A percentile compares a stretch with the other conserved stretches of the same genome.
Evolutionary conservation across 2,888 invertebrate species (phyloP).

Genomic region (Deilephila porcellus): DNA sequence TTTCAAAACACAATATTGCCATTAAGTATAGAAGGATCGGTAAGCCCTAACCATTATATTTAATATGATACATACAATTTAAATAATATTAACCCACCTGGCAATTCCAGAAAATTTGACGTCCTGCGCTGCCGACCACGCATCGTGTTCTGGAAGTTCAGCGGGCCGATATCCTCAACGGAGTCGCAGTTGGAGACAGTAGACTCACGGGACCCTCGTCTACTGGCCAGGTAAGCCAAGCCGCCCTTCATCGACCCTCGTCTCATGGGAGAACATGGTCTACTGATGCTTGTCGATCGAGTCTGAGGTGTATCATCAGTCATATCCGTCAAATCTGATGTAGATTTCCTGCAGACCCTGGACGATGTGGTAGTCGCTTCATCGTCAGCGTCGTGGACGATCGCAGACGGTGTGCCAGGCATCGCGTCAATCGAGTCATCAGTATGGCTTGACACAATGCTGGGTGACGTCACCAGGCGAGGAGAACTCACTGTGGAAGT

Average conservation of each 20-base stretch:
- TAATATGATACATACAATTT: too few species aligned
- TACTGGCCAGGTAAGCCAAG: slow-evolving; percentile 92
- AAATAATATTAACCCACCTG: slow-evolving; percentile 84
- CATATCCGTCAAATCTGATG: slow-evolving; percentile 89
- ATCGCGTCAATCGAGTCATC: slow-evolving; percentile 76
- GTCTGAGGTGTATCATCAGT: slow-evolving; percentile 85
- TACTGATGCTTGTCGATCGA: slow-evolving; percentile 85
- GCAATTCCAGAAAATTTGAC: slow-evolving; percentile 94
- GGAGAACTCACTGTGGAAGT: slow-evolving; percentile 78
- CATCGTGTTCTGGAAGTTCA: slow-evolving; percentile 91
- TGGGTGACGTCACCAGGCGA: slow-evolving; percentile 74
- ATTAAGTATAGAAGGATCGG: too few species aligned
- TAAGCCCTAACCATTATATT: too few species aligned
- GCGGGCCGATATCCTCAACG: slow-evolving; percentile 90
- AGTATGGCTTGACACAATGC: slow-evolving; percentile 80
- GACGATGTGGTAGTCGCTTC: slow-evolving; percentile 77
- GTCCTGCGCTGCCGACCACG: slow-evolving; percentile 91
- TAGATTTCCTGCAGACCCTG: slow-evolving; percentile 88
- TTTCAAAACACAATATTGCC: too few species aligned
- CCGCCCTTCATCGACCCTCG: slow-evolving; percentile 89
- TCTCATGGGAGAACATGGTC: slow-evolving; percentile 87
- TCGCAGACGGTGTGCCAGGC: slow-evolving; percentile 73
- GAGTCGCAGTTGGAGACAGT: slow-evolving; percentile 88
- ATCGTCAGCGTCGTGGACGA: slow-evolving; percentile 74
- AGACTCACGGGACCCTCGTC: slow-evolving; percentile 92